A percentile compares a stretch with the other conserved stretches of the same genome.
These are phyloP conservation scores for Mythimna albipuncta DNA, from an alignment of 2,888 invertebrate species.

Conservation along the genomic window DNA sequence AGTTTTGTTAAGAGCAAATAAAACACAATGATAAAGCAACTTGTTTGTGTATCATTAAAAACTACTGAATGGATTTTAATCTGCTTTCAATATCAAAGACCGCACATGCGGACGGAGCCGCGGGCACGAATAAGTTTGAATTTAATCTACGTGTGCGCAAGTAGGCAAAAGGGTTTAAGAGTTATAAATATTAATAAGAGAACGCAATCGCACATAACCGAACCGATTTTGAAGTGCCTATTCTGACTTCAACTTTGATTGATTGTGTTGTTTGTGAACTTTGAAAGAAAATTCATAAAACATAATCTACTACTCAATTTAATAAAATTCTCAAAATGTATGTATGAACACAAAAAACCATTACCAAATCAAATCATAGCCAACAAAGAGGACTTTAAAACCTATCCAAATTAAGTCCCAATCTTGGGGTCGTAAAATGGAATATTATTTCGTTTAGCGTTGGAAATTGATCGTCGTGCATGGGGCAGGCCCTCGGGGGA, in stretches of 20 bases:
- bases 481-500: conserved; percentile 76
- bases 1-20: conserved; percentile 17
- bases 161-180: conserved; percentile 37
- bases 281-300: conserved; percentile 16
- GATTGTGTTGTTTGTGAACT: conserved; percentile 9
- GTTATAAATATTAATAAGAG: conserved; percentile 47
- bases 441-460: conserved; percentile 83
- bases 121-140: conserved; percentile 45
- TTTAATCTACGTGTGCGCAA: conserved; percentile 49
- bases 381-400: conserved; percentile 64
- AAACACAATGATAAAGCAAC: conserved; percentile 39
- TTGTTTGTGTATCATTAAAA: conserved; percentile 56
- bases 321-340: conserved; percentile 21
- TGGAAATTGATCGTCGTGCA: conserved; percentile 83
- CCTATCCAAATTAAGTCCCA: conserved; percentile 70
- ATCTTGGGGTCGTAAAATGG: conserved; percentile 78
- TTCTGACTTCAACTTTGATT: conserved; percentile 34
- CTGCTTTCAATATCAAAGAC: conserved; percentile 53
- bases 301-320: not conserved
- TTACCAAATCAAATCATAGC: conserved; percentile 59
- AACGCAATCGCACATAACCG: conserved; percentile 24
- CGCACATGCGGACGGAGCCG: conserved; percentile 47
- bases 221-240: conserved; percentile 12
- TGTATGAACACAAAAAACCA: conserved; percentile 33
- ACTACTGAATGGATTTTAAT: conserved; percentile 61